Conservation (phyloP, 2,797 vertebrate genomes). For the Cryptoblepharus egeriae region DNA sequence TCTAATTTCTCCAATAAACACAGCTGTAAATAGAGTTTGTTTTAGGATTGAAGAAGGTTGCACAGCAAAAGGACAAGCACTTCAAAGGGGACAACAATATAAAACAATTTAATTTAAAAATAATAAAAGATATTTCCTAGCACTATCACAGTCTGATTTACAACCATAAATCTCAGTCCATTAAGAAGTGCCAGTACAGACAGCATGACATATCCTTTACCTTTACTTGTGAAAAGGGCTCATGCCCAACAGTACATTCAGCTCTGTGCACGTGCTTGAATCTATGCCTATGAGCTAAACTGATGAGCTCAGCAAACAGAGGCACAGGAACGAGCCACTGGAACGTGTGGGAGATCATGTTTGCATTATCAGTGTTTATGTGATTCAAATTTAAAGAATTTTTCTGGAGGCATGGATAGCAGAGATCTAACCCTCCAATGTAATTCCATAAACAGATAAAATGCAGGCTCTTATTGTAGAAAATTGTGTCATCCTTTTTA, state of each 20-base stretch:
- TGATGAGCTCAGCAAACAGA: not conserved
- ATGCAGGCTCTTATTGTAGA: not conserved
- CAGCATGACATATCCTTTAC: no score
- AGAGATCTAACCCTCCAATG: not conserved
- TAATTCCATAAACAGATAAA: conserved; percentile 4
- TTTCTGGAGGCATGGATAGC: not conserved
- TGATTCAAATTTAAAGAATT: not conserved
- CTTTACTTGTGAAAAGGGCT: no score
- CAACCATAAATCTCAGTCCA: no score
- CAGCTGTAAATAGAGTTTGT: no score
- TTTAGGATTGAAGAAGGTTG: no score
- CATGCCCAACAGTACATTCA: not conserved
- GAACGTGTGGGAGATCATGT: not conserved
- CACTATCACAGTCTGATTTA: no score
- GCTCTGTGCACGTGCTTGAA: not conserved
- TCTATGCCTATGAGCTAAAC: not conserved
- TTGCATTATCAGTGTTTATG: not conserved
- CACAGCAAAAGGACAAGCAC: no score
- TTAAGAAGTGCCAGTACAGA: no score
- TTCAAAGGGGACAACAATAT: no score
- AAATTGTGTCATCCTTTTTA: not conserved
- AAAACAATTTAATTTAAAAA: no score
- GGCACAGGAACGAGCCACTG: not conserved
- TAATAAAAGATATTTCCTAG: no score
- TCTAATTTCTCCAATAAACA: no score